Evolutionary conservation across 2,113 vertebrate species (phyloP).

Genomic region (Crotalus tigris): DNA sequence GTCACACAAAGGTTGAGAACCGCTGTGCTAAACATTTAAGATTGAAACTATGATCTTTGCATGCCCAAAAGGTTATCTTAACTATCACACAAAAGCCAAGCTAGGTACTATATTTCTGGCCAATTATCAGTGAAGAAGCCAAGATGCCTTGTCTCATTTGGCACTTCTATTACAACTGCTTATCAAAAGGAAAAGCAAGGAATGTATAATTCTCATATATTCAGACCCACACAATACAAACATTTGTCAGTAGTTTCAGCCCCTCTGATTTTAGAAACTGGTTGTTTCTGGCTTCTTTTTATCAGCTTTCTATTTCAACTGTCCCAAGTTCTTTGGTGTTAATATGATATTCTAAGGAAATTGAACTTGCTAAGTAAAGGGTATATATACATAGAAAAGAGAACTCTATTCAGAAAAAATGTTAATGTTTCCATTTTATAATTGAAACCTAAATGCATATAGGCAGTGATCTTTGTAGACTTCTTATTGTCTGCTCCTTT

Average conservation of each 20-base stretch:
- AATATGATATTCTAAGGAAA: conserved; percentile 25
- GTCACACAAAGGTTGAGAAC: too few relatives aligned
- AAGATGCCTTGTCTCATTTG: neutral
- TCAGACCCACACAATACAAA: neutral
- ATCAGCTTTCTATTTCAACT: neutral
- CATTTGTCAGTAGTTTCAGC: neutral
- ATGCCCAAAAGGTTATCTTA: neutral
- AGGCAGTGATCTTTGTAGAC: conserved; percentile 41
- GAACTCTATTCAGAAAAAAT: conserved; percentile 52
- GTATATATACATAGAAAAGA: conserved; percentile 38
- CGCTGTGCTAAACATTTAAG: neutral
- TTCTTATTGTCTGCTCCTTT: conserved; percentile 28
- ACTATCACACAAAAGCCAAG: too few relatives aligned
- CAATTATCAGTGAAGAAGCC: neutral
- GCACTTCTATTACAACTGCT: neutral
- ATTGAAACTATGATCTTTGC: neutral
- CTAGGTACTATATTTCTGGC: neutral
- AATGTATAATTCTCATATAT: neutral
- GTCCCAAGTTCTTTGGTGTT: neutral
- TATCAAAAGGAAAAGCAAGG: neutral
- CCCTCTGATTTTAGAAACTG: neutral
- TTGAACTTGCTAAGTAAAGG: conserved; percentile 30
- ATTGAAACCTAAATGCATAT: conserved; percentile 42
- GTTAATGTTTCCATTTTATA: conserved; percentile 37
- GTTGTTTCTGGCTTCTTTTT: neutral